Conservation (phyloP, 1,140 invertebrate species). For the Trichoplusia ni region DNA sequence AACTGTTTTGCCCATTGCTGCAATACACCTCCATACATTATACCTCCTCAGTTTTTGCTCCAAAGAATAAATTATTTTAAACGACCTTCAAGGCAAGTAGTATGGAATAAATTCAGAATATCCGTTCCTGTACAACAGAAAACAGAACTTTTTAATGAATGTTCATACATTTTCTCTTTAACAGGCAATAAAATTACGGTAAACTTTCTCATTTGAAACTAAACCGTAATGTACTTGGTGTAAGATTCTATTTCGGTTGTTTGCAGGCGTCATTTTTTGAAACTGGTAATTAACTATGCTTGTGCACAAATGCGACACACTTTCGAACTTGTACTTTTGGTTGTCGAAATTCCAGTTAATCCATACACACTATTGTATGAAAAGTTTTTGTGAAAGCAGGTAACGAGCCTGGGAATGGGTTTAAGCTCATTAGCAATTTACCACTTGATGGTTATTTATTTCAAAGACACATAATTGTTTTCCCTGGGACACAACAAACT, state of each 20-base stretch:
- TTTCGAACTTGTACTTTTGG: neutral
- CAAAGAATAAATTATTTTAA: constrained; percentile 10
- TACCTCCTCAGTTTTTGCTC: no score
- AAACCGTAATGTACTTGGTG: neutral
- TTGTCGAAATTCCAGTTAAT: neutral
- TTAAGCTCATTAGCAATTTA: no score
- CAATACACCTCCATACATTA: no score
- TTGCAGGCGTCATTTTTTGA: neutral
- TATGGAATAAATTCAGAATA: constrained; percentile 24
- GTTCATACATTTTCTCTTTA: constrained; percentile 11
- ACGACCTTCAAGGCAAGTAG: neutral
- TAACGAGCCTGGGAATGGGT: no score
- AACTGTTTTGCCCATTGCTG: no score
- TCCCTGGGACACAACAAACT: no score
- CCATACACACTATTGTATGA: no score
- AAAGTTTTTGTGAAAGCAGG: no score
- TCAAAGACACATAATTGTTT: no score
- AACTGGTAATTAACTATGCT: constrained; percentile 15
- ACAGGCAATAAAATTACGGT: neutral
- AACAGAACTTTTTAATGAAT: constrained; percentile 30
- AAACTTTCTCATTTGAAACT: neutral
- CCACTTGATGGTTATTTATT: no score
- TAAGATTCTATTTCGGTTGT: neutral
- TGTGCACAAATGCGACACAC: neutral
- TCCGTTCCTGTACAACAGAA: constrained; percentile 26